Evolutionary conservation across 2,113 vertebrate genomes (phyloP).

Genomic region (Struthidea cinerea): DNA sequence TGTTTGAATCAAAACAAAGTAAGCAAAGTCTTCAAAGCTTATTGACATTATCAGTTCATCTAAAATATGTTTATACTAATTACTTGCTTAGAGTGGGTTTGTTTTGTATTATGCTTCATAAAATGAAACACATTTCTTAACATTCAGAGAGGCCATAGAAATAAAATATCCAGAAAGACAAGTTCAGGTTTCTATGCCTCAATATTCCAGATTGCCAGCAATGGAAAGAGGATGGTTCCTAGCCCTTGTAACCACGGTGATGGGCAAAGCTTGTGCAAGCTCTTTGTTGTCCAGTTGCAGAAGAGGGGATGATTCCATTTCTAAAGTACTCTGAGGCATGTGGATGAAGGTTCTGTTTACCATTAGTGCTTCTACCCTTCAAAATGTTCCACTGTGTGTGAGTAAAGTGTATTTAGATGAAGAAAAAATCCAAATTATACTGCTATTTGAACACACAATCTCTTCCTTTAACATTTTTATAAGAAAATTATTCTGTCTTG

Average conservation of each 20-base stretch:
- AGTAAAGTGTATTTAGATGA: not conserved
- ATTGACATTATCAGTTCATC: not conserved
- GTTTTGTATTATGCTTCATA: not conserved
- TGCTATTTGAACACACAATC: not conserved
- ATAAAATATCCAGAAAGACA: not conserved
- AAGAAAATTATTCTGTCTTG: not conserved
- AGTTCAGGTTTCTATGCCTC: not conserved
- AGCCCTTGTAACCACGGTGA: not conserved
- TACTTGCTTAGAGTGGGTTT: not conserved
- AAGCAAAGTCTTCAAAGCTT: not conserved
- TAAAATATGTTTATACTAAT: not conserved
- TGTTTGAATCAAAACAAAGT: not conserved
- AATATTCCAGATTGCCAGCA: not conserved
- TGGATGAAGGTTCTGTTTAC: not conserved
- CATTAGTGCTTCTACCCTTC: not conserved
- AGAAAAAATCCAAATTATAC: not conserved
- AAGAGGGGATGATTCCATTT: not conserved
- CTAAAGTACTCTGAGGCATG: not conserved
- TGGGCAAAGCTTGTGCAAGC: not conserved
- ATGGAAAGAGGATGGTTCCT: not conserved
- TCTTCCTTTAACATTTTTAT: not conserved
- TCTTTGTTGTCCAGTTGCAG: not conserved
- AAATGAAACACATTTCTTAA: not conserved
- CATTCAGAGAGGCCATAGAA: not conserved
- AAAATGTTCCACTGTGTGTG: not conserved